Evolutionary conservation across 2,888 invertebrate species (phyloP), one percentile per base, ranked within the genome.

Genomic region (Diaperis boleti): DNA sequence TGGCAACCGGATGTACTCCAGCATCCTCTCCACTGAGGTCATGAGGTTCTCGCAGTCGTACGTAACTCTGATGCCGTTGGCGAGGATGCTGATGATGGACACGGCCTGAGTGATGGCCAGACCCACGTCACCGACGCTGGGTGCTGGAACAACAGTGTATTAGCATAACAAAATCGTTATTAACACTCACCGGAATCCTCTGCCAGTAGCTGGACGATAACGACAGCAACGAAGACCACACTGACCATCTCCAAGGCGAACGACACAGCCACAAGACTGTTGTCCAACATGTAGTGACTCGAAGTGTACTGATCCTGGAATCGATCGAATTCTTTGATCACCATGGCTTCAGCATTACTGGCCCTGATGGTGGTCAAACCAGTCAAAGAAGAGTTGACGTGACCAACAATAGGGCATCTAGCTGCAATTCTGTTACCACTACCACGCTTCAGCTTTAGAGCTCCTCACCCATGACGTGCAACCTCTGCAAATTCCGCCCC

Each of bases 1-100:
- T 55, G 82, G 79, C 3, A 88, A 71, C 10, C 83, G 78, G 0
- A 83, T 71, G 41, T 77, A 77, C 65, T 77, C 78, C 35, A 74
- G 44, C 0, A 91, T 85, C 78, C 95, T 87, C 81, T 97, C 96
- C 0, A 96, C 95, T 3, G 92, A 90, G 2, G 92, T 93, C 92
- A 94, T 92, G 69, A 89, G 90, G 74, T 92, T 94, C 77, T 78
- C 78, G 14, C 74, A 79, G 79, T 95, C 95, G 0, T 95, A 92
- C 68, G 93, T 93, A 79, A 95, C 95, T 3, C 95, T 84, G 42
- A 86, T 82, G 1, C 83, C 84, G 84, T 85, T 85, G 74, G 85
- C 85, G 72, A 86, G 66, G 79, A 82, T 79, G 8, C 90, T 89
- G 0, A 90, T 90, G 62, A 92, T 84, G 0, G 88, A 87, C 81